Percentiles rank a stretch among this genome's conserved stretches.
These are phyloP conservation scores for Drosophila subpulchrella DNA, from an alignment of 1,140 invertebrate species.

Conservation along the genomic window DNA sequence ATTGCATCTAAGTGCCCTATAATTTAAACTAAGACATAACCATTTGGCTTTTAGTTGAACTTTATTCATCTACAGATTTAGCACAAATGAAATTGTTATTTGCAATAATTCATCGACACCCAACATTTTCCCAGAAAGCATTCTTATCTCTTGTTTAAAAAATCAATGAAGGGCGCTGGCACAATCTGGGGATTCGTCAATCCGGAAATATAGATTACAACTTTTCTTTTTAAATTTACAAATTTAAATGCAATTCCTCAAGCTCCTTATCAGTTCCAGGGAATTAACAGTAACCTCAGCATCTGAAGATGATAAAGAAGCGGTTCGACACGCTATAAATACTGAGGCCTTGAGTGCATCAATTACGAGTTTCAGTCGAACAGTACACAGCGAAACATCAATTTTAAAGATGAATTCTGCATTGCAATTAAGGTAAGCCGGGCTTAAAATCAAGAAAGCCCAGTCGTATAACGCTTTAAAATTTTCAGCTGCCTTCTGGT, in stretches of 20 bases:
- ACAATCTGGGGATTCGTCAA: no score
- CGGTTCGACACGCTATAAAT: background rate
- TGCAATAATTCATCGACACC: no score
- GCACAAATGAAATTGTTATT: no score
- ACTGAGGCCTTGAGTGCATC: background rate
- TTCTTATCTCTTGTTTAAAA: no score
- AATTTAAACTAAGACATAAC: no score
- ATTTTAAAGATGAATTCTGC: background rate
- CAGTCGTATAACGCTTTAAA: background rate
- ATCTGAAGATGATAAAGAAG: background rate
- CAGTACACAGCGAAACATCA: background rate
- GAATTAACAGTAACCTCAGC: background rate
- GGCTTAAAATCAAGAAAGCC: background rate
- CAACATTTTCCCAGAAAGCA: no score
- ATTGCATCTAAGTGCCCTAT: background rate
- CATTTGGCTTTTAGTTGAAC: no score
- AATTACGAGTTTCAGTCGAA: background rate
- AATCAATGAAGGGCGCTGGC: no score
- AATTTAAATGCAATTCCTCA: no score
- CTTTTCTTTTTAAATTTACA: no score
- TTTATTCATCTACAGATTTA: background rate
- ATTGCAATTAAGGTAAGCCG: background rate
- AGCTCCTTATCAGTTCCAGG: background rate
- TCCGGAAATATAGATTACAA: no score
- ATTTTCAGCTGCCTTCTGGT: background rate